phyloP scores from a whole-genome alignment of 2,888 invertebrate genomes.

The Clepsis dumicolana region DNA sequence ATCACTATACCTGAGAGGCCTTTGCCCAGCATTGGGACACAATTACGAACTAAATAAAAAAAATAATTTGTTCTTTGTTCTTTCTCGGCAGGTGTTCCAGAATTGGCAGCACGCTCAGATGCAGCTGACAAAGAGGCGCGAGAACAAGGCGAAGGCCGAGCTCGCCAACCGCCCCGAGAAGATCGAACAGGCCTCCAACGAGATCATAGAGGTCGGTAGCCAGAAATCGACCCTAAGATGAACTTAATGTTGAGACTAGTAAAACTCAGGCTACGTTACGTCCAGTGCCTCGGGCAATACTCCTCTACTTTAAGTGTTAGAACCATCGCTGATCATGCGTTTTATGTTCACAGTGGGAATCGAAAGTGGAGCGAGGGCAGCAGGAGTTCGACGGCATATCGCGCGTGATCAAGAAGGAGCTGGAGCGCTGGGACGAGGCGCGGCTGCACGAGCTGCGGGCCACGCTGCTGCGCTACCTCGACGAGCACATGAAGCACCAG shows the following conservation, averaged over 20 bases:
- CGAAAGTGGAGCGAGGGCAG: slow-evolving; percentile 98
- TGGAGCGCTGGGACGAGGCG: slow-evolving; percentile 96
- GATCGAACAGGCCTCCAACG: slow-evolving; percentile 93
- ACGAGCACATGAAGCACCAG: slow-evolving; percentile 97
- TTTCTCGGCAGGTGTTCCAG: slow-evolving; percentile 92
- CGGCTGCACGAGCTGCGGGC: slow-evolving; percentile 96
- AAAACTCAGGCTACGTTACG: too few species aligned
- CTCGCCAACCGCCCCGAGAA: slow-evolving; percentile 96
- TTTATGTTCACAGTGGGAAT: slow-evolving; percentile 90
- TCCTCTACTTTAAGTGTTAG: too few species aligned
- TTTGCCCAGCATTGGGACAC: too few species aligned
- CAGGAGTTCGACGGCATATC: slow-evolving; percentile 98
- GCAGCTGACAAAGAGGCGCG: slow-evolving; percentile 96
- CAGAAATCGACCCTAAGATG: too few species aligned
- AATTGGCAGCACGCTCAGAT: slow-evolving; percentile 99
- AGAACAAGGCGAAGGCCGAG: slow-evolving; percentile 97
- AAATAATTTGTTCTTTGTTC: neutral
- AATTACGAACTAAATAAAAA: neutral
- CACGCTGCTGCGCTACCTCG: slow-evolving; percentile 96
- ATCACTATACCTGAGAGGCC: too few species aligned
- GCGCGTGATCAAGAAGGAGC: slow-evolving; percentile 96
- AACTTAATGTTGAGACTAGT: too few species aligned
- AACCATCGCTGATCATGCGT: neutral
- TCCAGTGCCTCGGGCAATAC: too few species aligned
- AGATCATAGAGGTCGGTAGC: slow-evolving; percentile 94